Evolutionary conservation across 2,797 vertebrate genomes (phyloP).

Genomic region (Hypotaenidia okinawae): DNA sequence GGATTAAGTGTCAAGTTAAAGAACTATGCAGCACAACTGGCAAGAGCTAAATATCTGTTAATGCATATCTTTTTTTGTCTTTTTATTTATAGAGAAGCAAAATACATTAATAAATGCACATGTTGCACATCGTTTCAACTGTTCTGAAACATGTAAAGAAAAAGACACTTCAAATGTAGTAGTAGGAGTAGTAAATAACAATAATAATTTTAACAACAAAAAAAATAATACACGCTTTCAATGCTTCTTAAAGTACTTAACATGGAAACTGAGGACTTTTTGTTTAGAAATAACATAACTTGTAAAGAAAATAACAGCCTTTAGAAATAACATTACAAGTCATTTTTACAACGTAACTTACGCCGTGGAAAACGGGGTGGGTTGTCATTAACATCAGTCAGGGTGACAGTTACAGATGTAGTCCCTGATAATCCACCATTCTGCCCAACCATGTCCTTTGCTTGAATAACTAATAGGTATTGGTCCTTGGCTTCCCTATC

Average conservation of each 20-base stretch:
- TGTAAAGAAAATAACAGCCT: neutral
- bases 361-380: slow-evolving; percentile 91
- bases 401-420: slow-evolving; percentile 92
- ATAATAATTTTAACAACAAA: too few relatives aligned
- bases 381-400: slow-evolving; percentile 96
- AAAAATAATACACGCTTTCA: neutral
- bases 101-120: neutral
- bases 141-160: neutral
- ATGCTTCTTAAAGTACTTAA: neutral
- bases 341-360: slow-evolving; percentile 74
- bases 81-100: neutral
- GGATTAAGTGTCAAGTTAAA: neutral
- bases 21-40: neutral
- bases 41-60: neutral
- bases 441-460: slow-evolving; percentile 98
- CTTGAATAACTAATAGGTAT: slow-evolving; percentile 95
- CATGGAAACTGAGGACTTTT: neutral
- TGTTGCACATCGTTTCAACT: neutral
- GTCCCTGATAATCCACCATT: slow-evolving; percentile 96
- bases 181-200: neutral
- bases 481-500: slow-evolving; percentile 96
- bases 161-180: neutral
- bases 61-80: neutral
- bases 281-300: neutral
- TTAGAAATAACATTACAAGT: neutral